Base-by-base conservation (phyloP, 2,113 vertebrate genomes). In the Nestor notabilis region DNA sequence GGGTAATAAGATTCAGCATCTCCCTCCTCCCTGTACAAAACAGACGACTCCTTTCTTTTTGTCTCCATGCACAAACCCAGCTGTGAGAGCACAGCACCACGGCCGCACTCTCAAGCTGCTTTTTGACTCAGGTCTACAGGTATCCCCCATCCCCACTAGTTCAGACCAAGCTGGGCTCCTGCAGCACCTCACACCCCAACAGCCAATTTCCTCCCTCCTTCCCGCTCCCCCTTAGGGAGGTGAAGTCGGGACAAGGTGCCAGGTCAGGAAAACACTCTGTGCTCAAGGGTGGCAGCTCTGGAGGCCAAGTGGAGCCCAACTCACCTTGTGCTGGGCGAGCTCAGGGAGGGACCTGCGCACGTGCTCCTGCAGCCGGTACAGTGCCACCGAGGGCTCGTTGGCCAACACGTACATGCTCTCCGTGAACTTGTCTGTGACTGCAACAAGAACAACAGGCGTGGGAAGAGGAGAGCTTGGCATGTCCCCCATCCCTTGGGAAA, bases 401-500 rank as follows among this genome's bases (percentile, higher is more conserved):
- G 99, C 99, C 96, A 99, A 97, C 44, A 99, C 98, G 18, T 99
- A 99, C 98, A 99, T 98, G 52, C 99, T 99, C 96, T 99, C 99
- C 0, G 99, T 99, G 96, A 99, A 99, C 75, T 99, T 99, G 92
- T 99, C 99, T 1, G 99, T 99, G 52, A 99, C 99, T 99, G 96
- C 8, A 58, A 58, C 56, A 35, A 58, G 21, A 58, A 35, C 33
- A 58, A 35, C 56, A 58, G 56, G 56, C 33, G 10, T 35, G 56
- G 56, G 33, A 58, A 58, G 56, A 35, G 33, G 21, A 58, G 56
- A 58, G 56, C 33, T 24, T 58, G 56, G 56, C 33, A 58, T 58
- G 56, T 56, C 31, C 33, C 17, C 7, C 17, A 31, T 31, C 29
- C 29, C 53, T 55, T 55, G 53, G 29, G 17, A 55, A 29, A 58